phyloP scores from a whole-genome alignment of 2,113 vertebrate genomes.

The Seriola rivoliana region DNA sequence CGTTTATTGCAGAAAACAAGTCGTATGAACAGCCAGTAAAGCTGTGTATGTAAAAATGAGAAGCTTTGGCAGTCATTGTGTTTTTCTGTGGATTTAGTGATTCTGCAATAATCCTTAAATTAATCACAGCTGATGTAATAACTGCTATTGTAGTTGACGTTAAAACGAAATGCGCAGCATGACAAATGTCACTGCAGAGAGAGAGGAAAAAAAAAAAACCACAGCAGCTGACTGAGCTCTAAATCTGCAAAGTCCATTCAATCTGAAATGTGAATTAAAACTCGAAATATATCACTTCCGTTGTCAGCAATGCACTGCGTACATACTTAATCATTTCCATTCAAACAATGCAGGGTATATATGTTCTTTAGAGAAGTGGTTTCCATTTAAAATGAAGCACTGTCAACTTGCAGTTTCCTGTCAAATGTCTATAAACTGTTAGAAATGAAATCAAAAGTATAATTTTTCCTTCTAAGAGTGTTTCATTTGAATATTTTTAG shows the following conservation, averaged over 20 bases:
- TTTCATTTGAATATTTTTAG: background rate
- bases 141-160: slow-evolving; percentile 42
- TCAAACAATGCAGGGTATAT: background rate
- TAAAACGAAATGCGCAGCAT: slow-evolving; percentile 42
- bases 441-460: background rate
- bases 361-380: background rate
- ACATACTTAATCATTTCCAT: background rate
- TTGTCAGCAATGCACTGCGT: background rate
- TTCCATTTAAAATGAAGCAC: background rate
- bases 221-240: slow-evolving; percentile 12
- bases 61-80: slow-evolving; percentile 48
- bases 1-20: slow-evolving; percentile 19
- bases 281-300: background rate
- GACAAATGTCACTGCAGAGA: background rate
- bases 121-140: slow-evolving; percentile 73
- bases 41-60: slow-evolving; percentile 33
- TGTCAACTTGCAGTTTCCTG: background rate
- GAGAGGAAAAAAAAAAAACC: background rate
- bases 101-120: slow-evolving; percentile 75
- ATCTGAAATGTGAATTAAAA: slow-evolving; percentile 15
- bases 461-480: background rate
- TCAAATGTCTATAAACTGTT: too few species aligned
- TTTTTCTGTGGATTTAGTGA: slow-evolving; percentile 71
- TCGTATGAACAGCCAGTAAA: slow-evolving; percentile 39
- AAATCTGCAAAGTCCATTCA: slow-evolving; percentile 3